phyloP scores from a whole-genome alignment of 2,113 vertebrate species.

The Bubo bubo region DNA sequence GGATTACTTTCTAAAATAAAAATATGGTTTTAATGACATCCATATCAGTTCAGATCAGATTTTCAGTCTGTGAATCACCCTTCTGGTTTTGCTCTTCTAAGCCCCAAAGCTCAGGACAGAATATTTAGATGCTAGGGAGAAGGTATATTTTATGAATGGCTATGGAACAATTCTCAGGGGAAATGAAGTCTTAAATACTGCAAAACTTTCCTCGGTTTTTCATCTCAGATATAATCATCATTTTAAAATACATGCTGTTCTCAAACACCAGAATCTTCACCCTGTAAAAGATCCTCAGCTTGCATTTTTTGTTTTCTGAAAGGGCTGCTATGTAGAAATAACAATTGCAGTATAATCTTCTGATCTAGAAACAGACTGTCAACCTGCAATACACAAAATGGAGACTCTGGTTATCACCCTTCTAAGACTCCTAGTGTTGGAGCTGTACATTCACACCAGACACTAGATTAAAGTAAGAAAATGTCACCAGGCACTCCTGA shows the following conservation, averaged over 20 bases:
- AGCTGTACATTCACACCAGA: neutral
- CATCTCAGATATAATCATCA: neutral
- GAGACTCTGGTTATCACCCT: neutral
- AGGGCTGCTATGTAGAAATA: fast-evolving
- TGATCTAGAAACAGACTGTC: neutral
- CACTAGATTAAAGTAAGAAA: neutral
- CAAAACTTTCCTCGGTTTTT: neutral
- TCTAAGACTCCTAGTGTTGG: neutral
- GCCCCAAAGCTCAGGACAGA: neutral
- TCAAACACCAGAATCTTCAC: neutral
- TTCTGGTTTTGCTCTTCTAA: neutral
- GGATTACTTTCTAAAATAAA: neutral
- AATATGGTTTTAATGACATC: neutral
- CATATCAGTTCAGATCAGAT: neutral
- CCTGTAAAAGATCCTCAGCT: neutral
- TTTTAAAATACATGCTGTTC: neutral
- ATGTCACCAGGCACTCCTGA: neutral
- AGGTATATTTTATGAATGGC: neutral
- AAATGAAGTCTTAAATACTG: neutral
- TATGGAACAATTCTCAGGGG: neutral
- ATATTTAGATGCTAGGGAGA: neutral
- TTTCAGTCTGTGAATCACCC: neutral
- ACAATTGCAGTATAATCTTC: neutral
- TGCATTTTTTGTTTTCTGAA: neutral
- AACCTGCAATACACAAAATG: neutral